Conservation (phyloP, 2,888 invertebrate genomes). For the Ornithoptera alexandrae region DNA sequence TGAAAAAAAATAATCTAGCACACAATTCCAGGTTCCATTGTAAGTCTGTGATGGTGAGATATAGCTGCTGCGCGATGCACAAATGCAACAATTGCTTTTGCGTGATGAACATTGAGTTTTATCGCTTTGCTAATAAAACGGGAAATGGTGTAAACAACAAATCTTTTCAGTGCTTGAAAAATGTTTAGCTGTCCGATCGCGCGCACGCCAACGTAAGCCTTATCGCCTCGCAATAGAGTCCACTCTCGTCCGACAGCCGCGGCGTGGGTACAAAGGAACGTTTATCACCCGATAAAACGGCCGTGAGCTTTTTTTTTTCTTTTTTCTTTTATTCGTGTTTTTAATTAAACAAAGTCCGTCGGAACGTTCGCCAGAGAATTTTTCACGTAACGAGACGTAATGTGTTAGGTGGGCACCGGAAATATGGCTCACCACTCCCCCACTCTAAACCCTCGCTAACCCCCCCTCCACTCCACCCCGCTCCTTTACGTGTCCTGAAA, state of each 20-base stretch:
- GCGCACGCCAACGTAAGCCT: slow-evolving; percentile 35
- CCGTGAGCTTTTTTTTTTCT: slow-evolving; percentile 57
- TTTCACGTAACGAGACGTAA: slow-evolving; percentile 57
- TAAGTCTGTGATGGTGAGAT: slow-evolving; percentile 31
- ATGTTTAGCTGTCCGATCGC: slow-evolving; percentile 34
- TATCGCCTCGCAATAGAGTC: slow-evolving; percentile 40
- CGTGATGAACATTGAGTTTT: slow-evolving; percentile 68
- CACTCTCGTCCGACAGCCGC: slow-evolving; percentile 37
- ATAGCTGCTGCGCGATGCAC: slow-evolving; percentile 29
- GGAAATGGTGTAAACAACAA: slow-evolving; percentile 63
- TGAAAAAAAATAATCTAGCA: too few species aligned
- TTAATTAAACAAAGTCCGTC: slow-evolving; percentile 72
- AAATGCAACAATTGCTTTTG: slow-evolving; percentile 42
- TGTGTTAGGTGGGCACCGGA: slow-evolving; percentile 43
- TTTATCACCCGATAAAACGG: slow-evolving; percentile 75
- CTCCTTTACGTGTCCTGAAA: slow-evolving; percentile 33
- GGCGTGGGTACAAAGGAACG: slow-evolving; percentile 44
- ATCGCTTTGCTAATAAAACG: slow-evolving; percentile 68
- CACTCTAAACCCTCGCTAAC: slow-evolving; percentile 16
- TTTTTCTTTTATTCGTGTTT: slow-evolving; percentile 63
- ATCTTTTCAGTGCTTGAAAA: slow-evolving; percentile 56
- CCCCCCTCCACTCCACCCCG: slow-evolving; percentile 33
- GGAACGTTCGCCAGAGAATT: slow-evolving; percentile 56
- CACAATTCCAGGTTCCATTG: slow-evolving; percentile 13
- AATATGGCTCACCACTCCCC: slow-evolving; percentile 40